Conservation (phyloP, 37 sponge, comb jelly and placozoan species). For the Ianthella basta region DNA sequence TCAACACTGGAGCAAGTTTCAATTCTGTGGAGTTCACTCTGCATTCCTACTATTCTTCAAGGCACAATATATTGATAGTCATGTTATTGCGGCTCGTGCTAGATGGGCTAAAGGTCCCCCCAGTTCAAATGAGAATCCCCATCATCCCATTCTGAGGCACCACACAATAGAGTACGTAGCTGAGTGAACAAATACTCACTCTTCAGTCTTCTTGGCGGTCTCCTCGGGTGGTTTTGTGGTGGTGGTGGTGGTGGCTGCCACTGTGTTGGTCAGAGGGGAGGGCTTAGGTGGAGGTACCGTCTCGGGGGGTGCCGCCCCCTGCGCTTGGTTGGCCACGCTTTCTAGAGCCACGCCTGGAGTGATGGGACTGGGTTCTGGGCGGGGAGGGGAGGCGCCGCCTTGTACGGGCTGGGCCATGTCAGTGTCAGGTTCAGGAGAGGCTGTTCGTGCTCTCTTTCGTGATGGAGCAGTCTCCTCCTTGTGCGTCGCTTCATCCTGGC, state of each 20-base stretch:
- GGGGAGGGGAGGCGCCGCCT: conserved; percentile 25
- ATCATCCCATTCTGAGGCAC: no score
- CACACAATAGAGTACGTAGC: background rate
- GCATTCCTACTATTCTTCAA: no score
- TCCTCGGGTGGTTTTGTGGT: no score
- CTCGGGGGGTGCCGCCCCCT: background rate
- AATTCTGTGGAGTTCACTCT: no score
- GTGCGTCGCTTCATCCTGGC: conserved; percentile 16
- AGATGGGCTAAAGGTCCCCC: no score
- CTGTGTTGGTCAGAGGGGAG: background rate
- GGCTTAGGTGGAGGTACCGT: background rate
- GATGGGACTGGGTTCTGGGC: conserved; percentile 73
- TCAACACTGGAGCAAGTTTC: no score
- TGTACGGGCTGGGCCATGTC: background rate
- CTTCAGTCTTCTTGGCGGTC: no score
- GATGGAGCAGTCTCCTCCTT: conserved; percentile 42
- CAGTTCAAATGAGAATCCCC: background rate
- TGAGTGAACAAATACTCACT: no score
- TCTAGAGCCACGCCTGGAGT: conserved; percentile 39
- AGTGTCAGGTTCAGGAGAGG: conserved; percentile 2
- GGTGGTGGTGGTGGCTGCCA: no score
- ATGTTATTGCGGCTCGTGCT: no score
- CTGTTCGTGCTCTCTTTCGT: conserved; percentile 38
- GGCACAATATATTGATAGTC: no score
- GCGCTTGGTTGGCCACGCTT: conserved; percentile 7